Base-by-base conservation (phyloP, 2,797 vertebrate species). In the Austrolebias charrua region DNA sequence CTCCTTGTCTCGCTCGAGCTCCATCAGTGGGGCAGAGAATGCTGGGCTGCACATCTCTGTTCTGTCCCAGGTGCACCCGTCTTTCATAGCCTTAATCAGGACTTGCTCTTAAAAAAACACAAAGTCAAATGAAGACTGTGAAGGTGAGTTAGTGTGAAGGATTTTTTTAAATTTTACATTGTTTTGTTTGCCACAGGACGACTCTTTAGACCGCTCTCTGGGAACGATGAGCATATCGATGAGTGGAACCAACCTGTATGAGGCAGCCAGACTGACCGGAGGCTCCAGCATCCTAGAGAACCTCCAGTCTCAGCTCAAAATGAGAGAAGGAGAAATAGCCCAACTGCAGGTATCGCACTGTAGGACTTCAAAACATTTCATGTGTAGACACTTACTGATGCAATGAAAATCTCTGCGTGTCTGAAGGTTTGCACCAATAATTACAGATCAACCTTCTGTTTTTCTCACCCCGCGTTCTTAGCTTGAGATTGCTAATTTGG, bases 261-360 rank as follows among this genome's bases (percentile, higher is more conserved):
- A 99, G 15, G 95, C 91, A 9, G 92, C 98, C 60, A 92, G 97
- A 63, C 93, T 98, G 80, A 95, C 95, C 9, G 95, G 95, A 44
- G 98, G 96, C 28, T 99, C 98, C 68, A 99, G 93, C 80, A 76
- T 99, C 66, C 88, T 99, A 28, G 98, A 99, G 89, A 98, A 95
- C 84, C 92, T 99, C 49, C 98, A 99, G 75, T 98, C 97, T 24
- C 98, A 99, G 85, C 91, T 99, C 60, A 98, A 99, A 84, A 92
- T 97, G 55, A 90, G 93, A 81, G 98, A 99, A 75, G 98, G 98
- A 71, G 98, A 99, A 88, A 95, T 98, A 51, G 91, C 89, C 57
- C 98, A 99, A 82, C 89, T 99, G 11, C 98, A 99, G 98, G 98
- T 98, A 59, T 35, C 1, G 3, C 4, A 14, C 33, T 49, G n/a